Evolutionary conservation across 2,888 invertebrate genomes (phyloP).

Genomic region (Acanthoscelides obtectus): DNA sequence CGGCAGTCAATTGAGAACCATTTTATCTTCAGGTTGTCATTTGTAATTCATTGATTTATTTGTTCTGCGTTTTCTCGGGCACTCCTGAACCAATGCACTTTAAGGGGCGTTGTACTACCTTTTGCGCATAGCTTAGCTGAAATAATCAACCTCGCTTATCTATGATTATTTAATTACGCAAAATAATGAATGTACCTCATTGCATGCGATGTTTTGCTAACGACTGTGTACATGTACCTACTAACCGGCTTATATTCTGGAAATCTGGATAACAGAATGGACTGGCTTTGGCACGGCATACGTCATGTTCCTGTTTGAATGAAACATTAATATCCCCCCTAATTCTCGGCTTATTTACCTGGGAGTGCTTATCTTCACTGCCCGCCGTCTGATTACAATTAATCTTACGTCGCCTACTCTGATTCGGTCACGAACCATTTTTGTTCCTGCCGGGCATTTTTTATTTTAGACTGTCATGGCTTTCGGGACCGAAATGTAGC

Average conservation of each 20-base stretch:
- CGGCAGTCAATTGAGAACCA: too few relatives aligned
- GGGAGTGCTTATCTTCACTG: not conserved
- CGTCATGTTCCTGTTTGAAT: not conserved
- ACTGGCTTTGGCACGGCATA: not conserved
- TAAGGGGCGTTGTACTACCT: too few relatives aligned
- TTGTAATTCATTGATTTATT: too few relatives aligned
- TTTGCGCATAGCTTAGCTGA: not conserved
- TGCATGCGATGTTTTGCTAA: not conserved
- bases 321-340: not conserved
- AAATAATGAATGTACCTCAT: not conserved
- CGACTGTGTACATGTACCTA: not conserved
- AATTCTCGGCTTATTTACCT: not conserved
- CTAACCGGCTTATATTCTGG: not conserved
- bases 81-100: too few relatives aligned
- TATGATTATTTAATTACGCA: not conserved
- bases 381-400: not conserved
- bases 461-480: not conserved
- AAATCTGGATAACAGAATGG: not conserved
- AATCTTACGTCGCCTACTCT: not conserved
- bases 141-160: not conserved
- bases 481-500: not conserved
- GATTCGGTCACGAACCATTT: not conserved
- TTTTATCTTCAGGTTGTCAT: too few relatives aligned
- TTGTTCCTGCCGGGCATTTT: not conserved
- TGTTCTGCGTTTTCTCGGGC: too few relatives aligned